Evolutionary conservation across 1,140 invertebrate species (phyloP), one percentile per base, ranked within the genome.

Genomic region (Drosophila bipectinata): DNA sequence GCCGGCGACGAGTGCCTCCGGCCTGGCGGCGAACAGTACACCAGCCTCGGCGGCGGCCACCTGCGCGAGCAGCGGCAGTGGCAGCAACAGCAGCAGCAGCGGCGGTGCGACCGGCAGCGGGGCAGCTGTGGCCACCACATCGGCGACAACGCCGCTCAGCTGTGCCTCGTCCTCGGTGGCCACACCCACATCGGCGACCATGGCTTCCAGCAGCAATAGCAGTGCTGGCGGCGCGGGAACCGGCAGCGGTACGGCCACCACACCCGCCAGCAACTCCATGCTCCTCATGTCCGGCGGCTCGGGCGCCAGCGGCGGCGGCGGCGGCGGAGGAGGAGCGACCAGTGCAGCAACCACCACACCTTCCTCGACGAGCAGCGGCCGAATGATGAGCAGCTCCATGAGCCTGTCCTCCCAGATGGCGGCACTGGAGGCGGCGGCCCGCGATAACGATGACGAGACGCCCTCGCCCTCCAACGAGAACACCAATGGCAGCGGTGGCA

Each of bases 321-420:
- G 32, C 55, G 72, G 75, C n/a, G 63, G 53, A 30, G 64, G 30
- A 10, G 15, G 52, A 14, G 64, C 34, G 9, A 41, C 54, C 26
- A 61, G 57, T 7, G 15, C 18, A 2, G 63, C 63, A 9, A 56
- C 28, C 12, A 62, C 73, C n/a, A 68, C 77, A 56, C 76, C 72
- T 37, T 59, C 77, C 1, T 56, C 54, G 5, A 58, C 61, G 0
- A 69, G 44, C 57, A 60, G 49, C 12, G 54, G 72, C 14, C 83
- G 79, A 18, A 77, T 89, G 60, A 87, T 88, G 39, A 83, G 78
- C 41, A 91, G 77, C 34, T 74, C 79, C 26, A 90, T 72, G 48
- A 92, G 92, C 32, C 93, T 94, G 90, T 95, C 94, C 41, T 95
- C 94, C 14, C 95, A 95, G 85, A 95, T 95, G 93, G 94, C 95